Conservation (phyloP, 1,140 invertebrate species). For the Drosophila rhopaloa region DNA sequence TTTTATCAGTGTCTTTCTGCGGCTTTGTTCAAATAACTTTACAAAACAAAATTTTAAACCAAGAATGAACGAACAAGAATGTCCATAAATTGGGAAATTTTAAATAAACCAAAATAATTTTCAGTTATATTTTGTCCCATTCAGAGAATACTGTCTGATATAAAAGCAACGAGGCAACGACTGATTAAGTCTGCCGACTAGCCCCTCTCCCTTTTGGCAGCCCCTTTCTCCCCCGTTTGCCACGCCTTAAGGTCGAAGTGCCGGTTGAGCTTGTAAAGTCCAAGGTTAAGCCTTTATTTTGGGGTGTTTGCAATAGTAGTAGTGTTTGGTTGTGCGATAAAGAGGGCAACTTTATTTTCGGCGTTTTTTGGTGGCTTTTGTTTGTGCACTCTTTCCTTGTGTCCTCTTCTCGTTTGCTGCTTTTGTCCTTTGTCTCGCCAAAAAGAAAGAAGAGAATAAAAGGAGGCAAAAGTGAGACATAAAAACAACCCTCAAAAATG, state of each 20-base stretch:
- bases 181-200: conserved; percentile 49
- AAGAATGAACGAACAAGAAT: too few relatives aligned
- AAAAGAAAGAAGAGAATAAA: conserved; percentile 10
- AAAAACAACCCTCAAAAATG: conserved; percentile 53
- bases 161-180: conserved; percentile 44
- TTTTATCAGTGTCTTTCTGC: too few relatives aligned
- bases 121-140: conserved; percentile 1
- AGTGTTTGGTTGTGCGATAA: conserved; percentile 26
- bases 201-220: background rate
- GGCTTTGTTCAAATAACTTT: too few relatives aligned
- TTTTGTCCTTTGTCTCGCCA: conserved; percentile 29
- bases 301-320: conserved; percentile 17
- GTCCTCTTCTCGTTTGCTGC: background rate
- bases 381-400: conserved; percentile 28
- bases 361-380: conserved; percentile 32
- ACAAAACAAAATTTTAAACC: too few relatives aligned
- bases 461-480: conserved; percentile 11
- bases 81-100: background rate
- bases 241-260: conserved; percentile 27
- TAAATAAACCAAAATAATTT: background rate
- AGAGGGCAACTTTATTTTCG: conserved; percentile 52
- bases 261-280: conserved; percentile 49
- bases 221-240: background rate
- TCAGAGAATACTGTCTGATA: conserved; percentile 28
- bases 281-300: conserved; percentile 67